Evolutionary conservation across 2,888 invertebrate species (phyloP), one percentile per base, ranked within the genome.

Genomic region (Adelognathus sp.): DNA sequence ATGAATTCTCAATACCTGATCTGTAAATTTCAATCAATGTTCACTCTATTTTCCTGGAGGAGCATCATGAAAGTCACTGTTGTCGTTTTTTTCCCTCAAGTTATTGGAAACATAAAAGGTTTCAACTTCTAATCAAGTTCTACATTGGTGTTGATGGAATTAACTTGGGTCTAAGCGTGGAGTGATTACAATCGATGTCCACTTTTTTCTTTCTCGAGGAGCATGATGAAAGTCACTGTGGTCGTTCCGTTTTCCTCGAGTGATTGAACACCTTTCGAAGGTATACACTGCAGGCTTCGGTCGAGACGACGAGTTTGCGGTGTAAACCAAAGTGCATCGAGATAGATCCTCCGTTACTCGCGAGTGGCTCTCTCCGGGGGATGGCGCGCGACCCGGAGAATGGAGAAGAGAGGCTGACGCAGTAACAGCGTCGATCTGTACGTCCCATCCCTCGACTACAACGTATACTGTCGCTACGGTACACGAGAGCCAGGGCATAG

Each of bases 351-450:
- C 50, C 3, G 50, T 50, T 11, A 24, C 3, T n/a, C 50, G 24
- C 24, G 5, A 21, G 21, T 4, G n/a, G 50, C 11, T 24, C 21
- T 24, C 21, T 24, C 24, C 11, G 50, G n/a, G 24, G 24, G 50
- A 24, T 50, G 21, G 50, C 18, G 21, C 21, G 9, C 3, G 46
- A 18, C n/a, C n/a, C 3, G 21, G 33, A 46, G 18, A 31, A 50
- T 2, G 50, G 18, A 21, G 46, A 24, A n/a, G n/a, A 24, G 66
- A 58, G 54, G 24, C 64, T 50, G 64, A 50, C 50, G 46, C 33
- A 50, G 50, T 33, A 16, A 1, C n/a, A 64, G n/a, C 60, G 41
- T 41, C 41, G 14, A 64, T 50, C 24, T 31, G 33, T 64, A 31
- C 3, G 7, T 63, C 21, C 18, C 44, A 29, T 61, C 11, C 16